Evolutionary conservation across 2,888 invertebrate species (phyloP), one percentile per base, ranked within the genome.

Genomic region (Oegoconia quadripuncta): DNA sequence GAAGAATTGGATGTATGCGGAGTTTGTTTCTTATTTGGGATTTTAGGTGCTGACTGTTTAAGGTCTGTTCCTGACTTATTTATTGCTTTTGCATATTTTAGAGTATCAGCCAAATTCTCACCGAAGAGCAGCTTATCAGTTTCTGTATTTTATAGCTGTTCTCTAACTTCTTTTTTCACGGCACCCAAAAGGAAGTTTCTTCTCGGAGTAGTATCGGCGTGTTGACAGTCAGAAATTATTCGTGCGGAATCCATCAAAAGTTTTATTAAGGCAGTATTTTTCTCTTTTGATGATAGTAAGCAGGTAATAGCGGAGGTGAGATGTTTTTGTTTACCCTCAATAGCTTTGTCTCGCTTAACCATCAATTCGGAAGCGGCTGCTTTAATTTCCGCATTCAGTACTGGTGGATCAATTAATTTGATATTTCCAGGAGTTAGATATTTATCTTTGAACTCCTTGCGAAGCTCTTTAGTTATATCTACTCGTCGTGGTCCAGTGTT

Each of bases 291-390:
- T 1, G 39, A 16, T 1, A 53, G 6, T 1, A 54, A 14, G 17
- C 47, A 41, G 0, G 55, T 27, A 2, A 54, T 44, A 4, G 49
- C 52, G 2, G 34, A 23, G 4, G 47, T 38, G 2, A 54, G 5
- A 20, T 52, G 52, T 26, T 46, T 52, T 39, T 59, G 60, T 44
- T 41, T 50, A 2, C n/a, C 3, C 27, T 51, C 50, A 5, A 58
- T 52, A 0, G 20, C 47, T n/a, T 46, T 50, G 23, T 59, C 57
- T 6, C 48, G 18, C 14, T 56, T 55, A 0, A 42, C 9, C 0
- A 48, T 26, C 0, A 15, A 1, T n/a, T 54, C 52, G 2, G 52
- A 33, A 1, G 55, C 14, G n/a, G n/a, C n/a, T 61, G n/a, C n/a
- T n/a, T n/a, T n/a, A n/a, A n/a, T n/a, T n/a, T n/a, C n/a, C n/a